Base-by-base conservation (phyloP, 2,113 vertebrate species). In the Anarhynchus alexandrinus region DNA sequence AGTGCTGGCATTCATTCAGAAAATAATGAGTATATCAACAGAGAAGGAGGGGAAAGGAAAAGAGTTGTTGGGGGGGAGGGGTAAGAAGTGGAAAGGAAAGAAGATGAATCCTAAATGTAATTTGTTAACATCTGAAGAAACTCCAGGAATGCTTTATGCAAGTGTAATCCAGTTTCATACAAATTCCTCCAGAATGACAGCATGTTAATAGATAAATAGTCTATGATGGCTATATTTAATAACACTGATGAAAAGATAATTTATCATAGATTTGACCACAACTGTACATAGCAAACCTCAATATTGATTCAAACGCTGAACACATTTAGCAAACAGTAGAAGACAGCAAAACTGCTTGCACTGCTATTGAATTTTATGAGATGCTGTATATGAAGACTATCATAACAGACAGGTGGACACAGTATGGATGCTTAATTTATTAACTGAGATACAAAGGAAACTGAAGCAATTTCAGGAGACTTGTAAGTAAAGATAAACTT, bases 21-120 rank as follows among this genome's bases (percentile, higher is more conserved):
- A 95, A 95, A 94, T 94, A 96, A 96, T 65, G 49, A 94, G 88
- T 82, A 58, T 82, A 95, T 97, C 92, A 95, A 92, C 85, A 83
- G 80, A 86, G 90, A 90, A 65, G 30, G 22, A 86, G 64, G 57
- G 71, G 57, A 90, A 81, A 64, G 36, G 47, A 62, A 90, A 85
- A 78, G 90, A 82, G 23, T 91, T 93, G 25, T 49, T 79, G 62
- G 57, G 67, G 25, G 29, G 57, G 40, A 64, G 7, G 38, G 45
- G 29, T 40, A 51, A 82, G 61, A 73, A 78, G 34, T 34, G 27
- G n/a, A 79, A 32, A 72, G 26, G n/a, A 89, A 86, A 84, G 32
- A 74, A 74, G 65, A 87, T 71, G 49, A 89, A 87, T 93, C 70
- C 32, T 62, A 77, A 58, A 66, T 40, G 36, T 52, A 91, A 88